A percentile compares a stretch with the other conserved stretches of the same genome.
Conservation (phyloP, 2,113 vertebrate species). For the Isurus oxyrinchus region DNA sequence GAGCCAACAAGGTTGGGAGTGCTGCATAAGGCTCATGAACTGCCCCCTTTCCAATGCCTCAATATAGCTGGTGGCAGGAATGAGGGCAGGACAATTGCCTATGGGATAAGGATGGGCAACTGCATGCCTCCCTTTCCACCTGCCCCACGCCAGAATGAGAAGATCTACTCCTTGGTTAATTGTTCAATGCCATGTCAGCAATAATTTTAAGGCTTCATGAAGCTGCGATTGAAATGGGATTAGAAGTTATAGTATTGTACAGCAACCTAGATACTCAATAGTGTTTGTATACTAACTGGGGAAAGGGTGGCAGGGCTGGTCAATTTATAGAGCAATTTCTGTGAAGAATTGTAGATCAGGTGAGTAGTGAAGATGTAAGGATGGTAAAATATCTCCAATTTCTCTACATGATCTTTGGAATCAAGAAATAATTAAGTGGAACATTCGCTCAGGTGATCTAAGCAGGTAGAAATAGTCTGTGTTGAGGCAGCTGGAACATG, state of each 20-base stretch:
- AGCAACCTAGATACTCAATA: neutral
- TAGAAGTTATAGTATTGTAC: neutral
- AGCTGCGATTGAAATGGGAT: neutral
- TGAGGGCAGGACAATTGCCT: no score
- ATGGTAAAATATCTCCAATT: neutral
- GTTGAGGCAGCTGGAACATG: neutral
- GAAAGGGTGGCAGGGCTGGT: no score
- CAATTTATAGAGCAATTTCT: neutral
- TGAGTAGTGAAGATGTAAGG: neutral
- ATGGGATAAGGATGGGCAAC: no score
- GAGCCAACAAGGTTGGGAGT: no score
- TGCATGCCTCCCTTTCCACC: no score
- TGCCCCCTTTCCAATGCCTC: no score
- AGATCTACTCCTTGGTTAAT: no score
- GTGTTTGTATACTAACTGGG: no score
- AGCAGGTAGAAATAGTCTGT: neutral
- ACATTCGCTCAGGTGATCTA: neutral
- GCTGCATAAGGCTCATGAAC: no score
- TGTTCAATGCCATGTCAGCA: neutral
- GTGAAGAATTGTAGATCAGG: neutral
- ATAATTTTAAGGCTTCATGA: neutral
- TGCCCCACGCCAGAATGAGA: no score
- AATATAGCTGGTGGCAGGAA: no score
- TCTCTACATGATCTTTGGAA: neutral
- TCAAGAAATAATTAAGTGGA: neutral